Evolutionary conservation across 1,140 invertebrate genomes (phyloP), one percentile per base, ranked within the genome.

Genomic region (Monochamus saltuarius): DNA sequence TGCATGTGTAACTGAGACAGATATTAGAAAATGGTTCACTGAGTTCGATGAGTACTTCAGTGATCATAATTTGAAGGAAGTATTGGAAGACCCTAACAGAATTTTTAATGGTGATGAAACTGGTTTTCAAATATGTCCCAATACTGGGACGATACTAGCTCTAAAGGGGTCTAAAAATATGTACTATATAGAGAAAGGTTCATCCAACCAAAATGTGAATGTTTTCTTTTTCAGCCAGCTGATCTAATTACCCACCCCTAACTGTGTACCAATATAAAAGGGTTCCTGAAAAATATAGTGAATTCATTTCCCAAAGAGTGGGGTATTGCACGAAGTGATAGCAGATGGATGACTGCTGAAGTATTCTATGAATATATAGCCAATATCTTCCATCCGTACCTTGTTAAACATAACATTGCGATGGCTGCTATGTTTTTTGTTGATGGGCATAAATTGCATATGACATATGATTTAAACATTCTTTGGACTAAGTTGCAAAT

Each of bases 51-150:
- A 58, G 8, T 75, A 67, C 64, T 66, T 76, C 17, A 59, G 38
- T 40, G 59, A 6, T 17, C 22, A 29, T 63, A 39, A 65, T 13
- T 50, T 34, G 22, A 22, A 17, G 9, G 16, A 73, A 61, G 62
- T 76, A 55, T 51, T 77, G 19, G 14, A 62, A 42, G 63, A 72
- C 52, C 63, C 67, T 14, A 59, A 42, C 13, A 51, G 68, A 22
- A 70, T 76, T 11, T 71, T 73, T 39, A 78, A 78, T 56, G 66
- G 68, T 4, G 72, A 77, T 56, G 76, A 79, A 61, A 76, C 69
- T 37, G 68, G 64, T 51, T 72, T 77, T 61, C 43, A 62, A 10
- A 14, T 77, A 11, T 70, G 65, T 39, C 22, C 71, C 70, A 13
- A 73, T 73, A 70, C 13, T 34, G 17, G 13, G 1, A 11, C 1